Evolutionary conservation across 2,797 vertebrate genomes (phyloP).

Genomic region (Perdix hodgsoniae): DNA sequence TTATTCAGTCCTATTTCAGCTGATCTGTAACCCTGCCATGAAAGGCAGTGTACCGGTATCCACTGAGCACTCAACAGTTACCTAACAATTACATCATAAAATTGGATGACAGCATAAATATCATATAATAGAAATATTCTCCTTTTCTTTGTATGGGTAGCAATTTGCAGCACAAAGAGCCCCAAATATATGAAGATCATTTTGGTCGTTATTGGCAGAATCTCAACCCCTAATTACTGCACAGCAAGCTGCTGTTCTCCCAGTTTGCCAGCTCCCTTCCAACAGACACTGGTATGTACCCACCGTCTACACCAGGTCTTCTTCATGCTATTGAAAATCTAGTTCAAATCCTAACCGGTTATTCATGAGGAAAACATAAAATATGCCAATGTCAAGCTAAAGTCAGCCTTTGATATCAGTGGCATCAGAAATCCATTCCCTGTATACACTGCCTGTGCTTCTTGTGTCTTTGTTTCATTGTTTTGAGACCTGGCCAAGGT

Average conservation of each 20-base stretch:
- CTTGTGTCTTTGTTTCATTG: background rate
- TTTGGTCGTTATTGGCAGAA: background rate
- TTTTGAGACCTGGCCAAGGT: background rate
- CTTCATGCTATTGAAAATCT: background rate
- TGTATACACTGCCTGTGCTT: background rate
- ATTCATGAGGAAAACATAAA: background rate
- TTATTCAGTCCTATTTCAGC: background rate
- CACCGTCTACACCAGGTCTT: background rate
- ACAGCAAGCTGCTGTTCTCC: background rate
- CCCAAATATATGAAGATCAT: background rate
- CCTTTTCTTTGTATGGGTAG: background rate
- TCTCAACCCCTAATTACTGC: background rate
- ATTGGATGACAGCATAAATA: background rate
- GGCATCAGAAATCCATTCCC: background rate
- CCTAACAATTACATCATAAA: background rate
- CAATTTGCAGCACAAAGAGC: background rate
- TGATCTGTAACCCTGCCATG: background rate
- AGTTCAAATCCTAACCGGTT: background rate
- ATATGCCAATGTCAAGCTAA: background rate
- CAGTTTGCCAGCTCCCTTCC: background rate
- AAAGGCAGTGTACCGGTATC: background rate
- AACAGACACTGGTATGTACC: rapidly evolving
- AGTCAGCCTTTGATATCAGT: background rate
- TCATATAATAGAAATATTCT: background rate
- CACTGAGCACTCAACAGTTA: background rate